Base-by-base conservation (phyloP, 2,888 invertebrate species). In the Molanna angustata region DNA sequence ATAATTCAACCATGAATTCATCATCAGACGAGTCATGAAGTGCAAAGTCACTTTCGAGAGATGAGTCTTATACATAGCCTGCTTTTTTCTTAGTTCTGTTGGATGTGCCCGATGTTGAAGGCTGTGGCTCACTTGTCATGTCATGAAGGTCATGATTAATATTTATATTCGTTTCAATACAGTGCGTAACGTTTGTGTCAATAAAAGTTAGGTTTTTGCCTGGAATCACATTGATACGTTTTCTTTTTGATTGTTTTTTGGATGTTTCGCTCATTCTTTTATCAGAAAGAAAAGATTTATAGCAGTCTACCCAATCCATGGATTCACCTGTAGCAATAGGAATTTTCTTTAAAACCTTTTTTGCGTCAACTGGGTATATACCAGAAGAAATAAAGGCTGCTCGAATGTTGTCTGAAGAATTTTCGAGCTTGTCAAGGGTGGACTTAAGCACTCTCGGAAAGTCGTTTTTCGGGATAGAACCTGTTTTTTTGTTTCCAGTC, bases 401-500 rank as follows among this genome's bases (percentile, higher is more conserved):
- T 33, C 33, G 33, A 33, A 33, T 33, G 33, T 33, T 33, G 33
- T 33, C 11, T 33, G 33, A 33, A 6, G 4, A 33, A 6, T 33
- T 33, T 33, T 33, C 4, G 33, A 33, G 33, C 11, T 33, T 33
- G 33, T 33, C 33, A 6, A 33, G 33, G 33, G 33, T 33, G 4
- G 33, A 33, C 11, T 33, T 33, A 6, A 33, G 4, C 33, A 33
- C 13, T 11, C 33, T 33, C 4, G 33, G 11, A 33, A 33, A 33
- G 33, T 13, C 11, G 33, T 33, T 11, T 14, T 33, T 33, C 11
- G 4, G 33, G 33, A 6, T 33, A 33, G 4, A 33, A 33, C 33
- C 33, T 33, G 33, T 33, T 33, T 33, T 33, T 33, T 33, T 33
- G 11, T 33, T 33, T 33, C 33, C 33, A 33, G 33, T 33, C 33